Base-by-base conservation (phyloP, 2,888 invertebrate genomes). In the Rhamnusium bicolor region DNA sequence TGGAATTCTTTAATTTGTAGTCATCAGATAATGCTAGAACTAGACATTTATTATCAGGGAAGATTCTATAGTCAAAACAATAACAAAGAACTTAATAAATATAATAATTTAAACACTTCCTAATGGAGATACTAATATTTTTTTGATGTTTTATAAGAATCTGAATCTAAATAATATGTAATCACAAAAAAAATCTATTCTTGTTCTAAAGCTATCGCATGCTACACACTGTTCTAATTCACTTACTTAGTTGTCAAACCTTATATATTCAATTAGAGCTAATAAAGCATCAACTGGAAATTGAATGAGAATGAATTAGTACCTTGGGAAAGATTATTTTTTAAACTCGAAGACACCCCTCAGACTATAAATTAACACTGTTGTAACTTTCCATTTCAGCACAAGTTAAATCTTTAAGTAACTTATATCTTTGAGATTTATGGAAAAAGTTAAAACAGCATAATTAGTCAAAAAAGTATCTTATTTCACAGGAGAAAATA, bases 391-490 rank as follows among this genome's bases (percentile, higher is more conserved):
- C 12, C 32, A 18, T 14, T 58, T 58, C 58, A 58, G 6, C 58
- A 58, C 27, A 16, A 32, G 12, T 58, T 58, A 14, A 58, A 58
- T 58, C 58, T 58, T 32, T 58, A 32, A 58, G 18, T 58, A 16
- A 58, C 58, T 58, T 54, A n/a, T n/a, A 27, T 18, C 29, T 58
- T 16, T 58, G 29, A 58, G 32, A 54, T 54, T 54, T 21, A 54
- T 54, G 54, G 54, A 54, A 54, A n/a, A 54, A 40, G 40, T 40
- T 40, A 2, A 1, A 5, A n/a, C 10, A 12, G n/a, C n/a, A n/a
- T 40, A n/a, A 40, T 40, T 40, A 40, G n/a, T 40, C 12, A 40
- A 40, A 40, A 12, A 40, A 40, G 40, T 14, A 10, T 40, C n/a
- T 40, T 40, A 40, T n/a, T 4, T 12, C n/a, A n/a, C 4, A 40